These are phyloP conservation scores for Ptychochromis oligacanthus DNA, from an alignment of 2,113 vertebrate species.

Conservation along the genomic window DNA sequence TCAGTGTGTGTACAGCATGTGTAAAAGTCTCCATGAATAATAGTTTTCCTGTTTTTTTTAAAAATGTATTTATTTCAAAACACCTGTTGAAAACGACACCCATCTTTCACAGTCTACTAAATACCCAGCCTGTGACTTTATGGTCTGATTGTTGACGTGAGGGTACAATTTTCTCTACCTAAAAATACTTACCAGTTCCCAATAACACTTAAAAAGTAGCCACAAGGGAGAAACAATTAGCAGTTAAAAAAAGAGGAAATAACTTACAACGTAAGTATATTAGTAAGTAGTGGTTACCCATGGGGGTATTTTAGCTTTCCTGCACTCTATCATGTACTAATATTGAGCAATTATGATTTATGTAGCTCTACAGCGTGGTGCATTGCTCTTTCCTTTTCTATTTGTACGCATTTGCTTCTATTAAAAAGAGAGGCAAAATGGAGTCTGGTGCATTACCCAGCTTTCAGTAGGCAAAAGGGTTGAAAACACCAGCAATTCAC, in stretches of 20 bases:
- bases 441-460: conserved; percentile 4
- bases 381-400: neutral
- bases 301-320: no score
- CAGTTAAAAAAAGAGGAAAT: neutral
- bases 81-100: neutral
- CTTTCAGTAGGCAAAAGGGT: neutral
- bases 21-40: neutral
- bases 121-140: no score
- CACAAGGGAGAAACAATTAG: no score
- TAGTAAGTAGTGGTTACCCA: neutral
- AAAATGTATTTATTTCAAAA: neutral
- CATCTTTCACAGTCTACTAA: neutral
- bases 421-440: neutral
- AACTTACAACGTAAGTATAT: neutral
- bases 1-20: neutral
- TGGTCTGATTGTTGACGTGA: no score
- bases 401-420: neutral
- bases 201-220: neutral
- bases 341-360: no score
- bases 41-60: neutral
- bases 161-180: neutral
- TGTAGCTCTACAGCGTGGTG: neutral
- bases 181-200: neutral
- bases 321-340: no score
- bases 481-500: neutral